Evolutionary conservation across 2,888 invertebrate genomes (phyloP).

Genomic region (Pseudococcus longispinus): DNA sequence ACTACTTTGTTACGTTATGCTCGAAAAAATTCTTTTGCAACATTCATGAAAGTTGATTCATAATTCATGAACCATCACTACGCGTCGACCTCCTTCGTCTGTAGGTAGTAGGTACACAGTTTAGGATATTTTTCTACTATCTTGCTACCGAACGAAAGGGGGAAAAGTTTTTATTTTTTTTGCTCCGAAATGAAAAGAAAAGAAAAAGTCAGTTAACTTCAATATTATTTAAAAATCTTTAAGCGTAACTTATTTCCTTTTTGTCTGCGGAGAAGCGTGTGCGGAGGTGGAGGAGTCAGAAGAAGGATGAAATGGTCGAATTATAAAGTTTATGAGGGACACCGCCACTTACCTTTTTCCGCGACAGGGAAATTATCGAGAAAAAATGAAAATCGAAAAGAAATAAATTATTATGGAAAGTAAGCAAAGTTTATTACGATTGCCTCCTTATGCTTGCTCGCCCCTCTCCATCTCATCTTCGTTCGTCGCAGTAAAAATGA

Average conservation of each 20-base stretch:
- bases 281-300: background rate
- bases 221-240: conserved; percentile 46
- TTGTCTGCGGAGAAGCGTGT: background rate
- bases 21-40: no score
- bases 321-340: conserved; percentile 50
- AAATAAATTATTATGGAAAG: conserved; percentile 49
- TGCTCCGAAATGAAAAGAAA: background rate
- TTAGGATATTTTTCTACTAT: background rate
- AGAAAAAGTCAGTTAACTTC: conserved; percentile 9
- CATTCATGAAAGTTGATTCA: no score
- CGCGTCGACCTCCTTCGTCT: no score
- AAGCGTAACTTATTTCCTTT: conserved; percentile 42
- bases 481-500: conserved; percentile 13
- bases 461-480: background rate
- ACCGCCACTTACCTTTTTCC: conserved; percentile 24
- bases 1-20: no score
- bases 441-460: background rate
- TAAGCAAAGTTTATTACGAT: conserved; percentile 48
- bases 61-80: no score
- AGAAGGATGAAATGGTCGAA: conserved; percentile 36
- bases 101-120: no score
- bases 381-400: conserved; percentile 41
- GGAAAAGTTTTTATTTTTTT: background rate
- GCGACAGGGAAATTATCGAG: background rate
- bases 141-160: background rate